A percentile compares a stretch with the other conserved stretches of the same genome.
Conservation (phyloP, 1,140 invertebrate species). For the Drosophila obscura region DNA sequence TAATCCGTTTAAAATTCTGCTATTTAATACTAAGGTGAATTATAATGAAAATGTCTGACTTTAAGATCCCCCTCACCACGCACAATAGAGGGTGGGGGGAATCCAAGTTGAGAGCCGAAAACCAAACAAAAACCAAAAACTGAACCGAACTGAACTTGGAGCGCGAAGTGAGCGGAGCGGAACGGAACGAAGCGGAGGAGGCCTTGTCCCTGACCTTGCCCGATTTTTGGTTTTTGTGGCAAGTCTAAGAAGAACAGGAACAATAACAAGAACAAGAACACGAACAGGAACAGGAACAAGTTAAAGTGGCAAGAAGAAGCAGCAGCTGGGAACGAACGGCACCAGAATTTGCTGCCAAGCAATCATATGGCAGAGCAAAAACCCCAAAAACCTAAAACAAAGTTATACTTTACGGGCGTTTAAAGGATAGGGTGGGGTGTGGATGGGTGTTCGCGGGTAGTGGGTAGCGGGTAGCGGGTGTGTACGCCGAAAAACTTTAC, state of each 20-base stretch:
- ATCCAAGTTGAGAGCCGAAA: conserved; percentile 19
- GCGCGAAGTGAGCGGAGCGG: not conserved
- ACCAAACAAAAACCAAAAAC: conserved; percentile 15
- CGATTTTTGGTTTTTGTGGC: conserved; percentile 75
- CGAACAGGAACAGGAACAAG: conserved; percentile 45
- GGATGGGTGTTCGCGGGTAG: conserved; percentile 3
- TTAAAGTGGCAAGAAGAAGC: conserved; percentile 50
- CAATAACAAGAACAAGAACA: conserved; percentile 44
- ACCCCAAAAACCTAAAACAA: conserved; percentile 82
- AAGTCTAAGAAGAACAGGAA: conserved; percentile 55
- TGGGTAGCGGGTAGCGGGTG: conserved; percentile 8
- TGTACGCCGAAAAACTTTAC: conserved; percentile 76
- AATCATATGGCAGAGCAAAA: conserved; percentile 44
- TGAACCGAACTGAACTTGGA: conserved; percentile 19
- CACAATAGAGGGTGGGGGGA: not conserved
- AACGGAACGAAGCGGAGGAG: not conserved
- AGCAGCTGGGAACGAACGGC: not conserved
- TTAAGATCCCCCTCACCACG: not conserved
- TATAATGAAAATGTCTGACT: conserved; percentile 43
- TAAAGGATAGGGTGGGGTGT: conserved; percentile 44
- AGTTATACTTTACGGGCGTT: conserved; percentile 79
- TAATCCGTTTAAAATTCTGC: conserved; percentile 25
- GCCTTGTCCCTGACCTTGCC: conserved; percentile 79
- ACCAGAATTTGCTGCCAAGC: not conserved
- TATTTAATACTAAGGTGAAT: conserved; percentile 16